Base-by-base conservation (phyloP, 92 coral and sea anemone genomes). In the Pocillopora grandis region DNA sequence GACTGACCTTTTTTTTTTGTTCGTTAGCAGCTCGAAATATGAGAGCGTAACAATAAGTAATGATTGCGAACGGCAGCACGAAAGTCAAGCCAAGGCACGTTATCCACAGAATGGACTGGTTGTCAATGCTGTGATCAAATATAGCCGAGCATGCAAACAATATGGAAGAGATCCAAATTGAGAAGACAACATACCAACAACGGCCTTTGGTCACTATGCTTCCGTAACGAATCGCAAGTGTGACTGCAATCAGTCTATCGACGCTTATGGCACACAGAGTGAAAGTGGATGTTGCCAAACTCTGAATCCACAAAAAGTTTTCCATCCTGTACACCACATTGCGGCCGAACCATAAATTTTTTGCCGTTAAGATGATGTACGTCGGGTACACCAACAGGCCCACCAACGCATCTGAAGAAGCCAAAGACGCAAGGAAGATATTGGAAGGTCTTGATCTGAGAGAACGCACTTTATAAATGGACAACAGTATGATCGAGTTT, bases 251-350 rank as follows among this genome's bases (percentile, higher is more conserved):
- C 15, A 76, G 80, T 5, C 93, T 86, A 66, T 87, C 93, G 63
- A 86, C 58, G 80, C 89, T 89, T 16, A 89, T 89, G 14, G 89
- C 92, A 35, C 89, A 72, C 19, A 89, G 76, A 58, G 85, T 89
- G 56, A 75, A 89, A 56, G 92, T 79, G n/a, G 89, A 85, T 35
- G 89, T 72, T 33, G 86, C 81, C 58, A 85, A 58, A 37, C 86
- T 68, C 58, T 89, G 92, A 19, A 77, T 81, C 92, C 92, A 89
- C n/a, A 89, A 77, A 23, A 86, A 89, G 80, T 89, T 87, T 64
- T 87, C 90, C 76, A 83, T 27, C 78, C 83, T 87, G 90, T 90
- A 88, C n/a, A 90, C 62, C 19, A 52, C 17, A 49, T 73, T 74
- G 48, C 57, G 60, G 2, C 88, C 75, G 12, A 84, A 86, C 93